Percentiles rank a stretch among this genome's conserved stretches.
Conservation (phyloP, 2,888 invertebrate species). For the Augiades crinisus region DNA sequence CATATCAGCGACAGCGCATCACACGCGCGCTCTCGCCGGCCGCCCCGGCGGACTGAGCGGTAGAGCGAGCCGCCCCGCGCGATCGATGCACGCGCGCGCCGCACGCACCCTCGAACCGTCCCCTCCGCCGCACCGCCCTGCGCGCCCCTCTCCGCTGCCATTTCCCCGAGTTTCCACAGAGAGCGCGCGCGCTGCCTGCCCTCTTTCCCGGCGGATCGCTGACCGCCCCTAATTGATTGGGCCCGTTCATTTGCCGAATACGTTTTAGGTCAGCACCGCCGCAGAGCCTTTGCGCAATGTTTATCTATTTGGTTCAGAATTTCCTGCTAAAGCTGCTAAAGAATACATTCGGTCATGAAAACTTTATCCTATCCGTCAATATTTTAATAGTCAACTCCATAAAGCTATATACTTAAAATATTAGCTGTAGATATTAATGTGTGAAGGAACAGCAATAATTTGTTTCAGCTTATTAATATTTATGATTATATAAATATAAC, state of each 20-base stretch:
- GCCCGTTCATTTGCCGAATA: conserved; percentile 72
- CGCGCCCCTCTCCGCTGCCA: conserved; percentile 51
- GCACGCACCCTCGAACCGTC: conserved; percentile 69
- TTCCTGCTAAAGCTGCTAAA: conserved; percentile 8
- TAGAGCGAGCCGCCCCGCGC: conserved; percentile 43
- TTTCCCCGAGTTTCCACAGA: conserved; percentile 78
- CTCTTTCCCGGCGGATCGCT: conserved; percentile 77
- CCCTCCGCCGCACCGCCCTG: conserved; percentile 47
- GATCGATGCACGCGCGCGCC: conserved; percentile 65
- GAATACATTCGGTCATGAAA: no score
- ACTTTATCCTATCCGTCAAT: no score
- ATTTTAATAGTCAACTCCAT: no score
- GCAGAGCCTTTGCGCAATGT: conserved; percentile 59
- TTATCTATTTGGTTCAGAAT: conserved; percentile 28
- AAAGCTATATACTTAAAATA: no score
- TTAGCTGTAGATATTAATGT: no score
- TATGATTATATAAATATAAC: no score
- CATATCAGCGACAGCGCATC: conserved; percentile 79
- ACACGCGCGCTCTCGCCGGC: conserved; percentile 79
- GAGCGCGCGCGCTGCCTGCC: conserved; percentile 83
- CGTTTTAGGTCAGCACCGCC: conserved; percentile 76
- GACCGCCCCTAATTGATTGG: conserved; percentile 80
- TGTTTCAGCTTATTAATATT: no score
- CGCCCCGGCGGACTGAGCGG: conserved; percentile 76
- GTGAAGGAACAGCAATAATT: no score